Conservation (phyloP, 2,888 invertebrate genomes). For the Hermaeophaga mercurialis region DNA sequence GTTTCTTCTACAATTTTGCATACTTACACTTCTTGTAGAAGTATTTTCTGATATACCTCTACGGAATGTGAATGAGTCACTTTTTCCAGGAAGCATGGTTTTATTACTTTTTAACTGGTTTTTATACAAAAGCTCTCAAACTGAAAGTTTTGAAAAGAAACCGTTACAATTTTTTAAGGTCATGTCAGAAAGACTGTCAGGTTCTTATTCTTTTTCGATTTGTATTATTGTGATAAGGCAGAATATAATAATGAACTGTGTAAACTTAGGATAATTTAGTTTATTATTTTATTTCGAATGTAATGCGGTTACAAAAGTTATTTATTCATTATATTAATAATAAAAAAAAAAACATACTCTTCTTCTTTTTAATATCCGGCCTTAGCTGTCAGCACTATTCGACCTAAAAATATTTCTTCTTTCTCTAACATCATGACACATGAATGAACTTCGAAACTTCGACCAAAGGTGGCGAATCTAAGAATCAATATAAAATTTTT, state of each 20-base stretch:
- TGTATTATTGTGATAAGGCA: too few relatives aligned
- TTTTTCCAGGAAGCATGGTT: slow-evolving; percentile 40
- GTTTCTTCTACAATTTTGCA: slow-evolving; percentile 50
- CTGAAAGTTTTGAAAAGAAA: slow-evolving; percentile 9
- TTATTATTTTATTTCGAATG: too few relatives aligned
- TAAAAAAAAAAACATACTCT: too few relatives aligned
- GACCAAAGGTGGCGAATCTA: slow-evolving; percentile 26
- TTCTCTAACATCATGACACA: too few relatives aligned
- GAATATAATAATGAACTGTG: too few relatives aligned
- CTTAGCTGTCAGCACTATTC: too few relatives aligned
- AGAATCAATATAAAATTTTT: slow-evolving; percentile 48
- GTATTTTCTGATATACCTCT: slow-evolving; percentile 44
- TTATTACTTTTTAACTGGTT: slow-evolving; percentile 4
- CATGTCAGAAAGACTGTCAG: not conserved
- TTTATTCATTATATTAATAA: too few relatives aligned
- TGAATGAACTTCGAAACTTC: not conserved
- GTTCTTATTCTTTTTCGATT: too few relatives aligned
- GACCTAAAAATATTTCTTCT: too few relatives aligned
- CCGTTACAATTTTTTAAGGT: slow-evolving; percentile 14
- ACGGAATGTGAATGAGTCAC: slow-evolving; percentile 48
- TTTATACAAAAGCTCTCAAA: not conserved
- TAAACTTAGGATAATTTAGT: too few relatives aligned
- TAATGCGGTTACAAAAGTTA: too few relatives aligned
- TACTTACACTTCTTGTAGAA: slow-evolving; percentile 39
- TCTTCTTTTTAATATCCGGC: too few relatives aligned